Evolutionary conservation across 1,140 invertebrate genomes (phyloP), one percentile per base, ranked within the genome.

Genomic region (Cherax destructor): DNA sequence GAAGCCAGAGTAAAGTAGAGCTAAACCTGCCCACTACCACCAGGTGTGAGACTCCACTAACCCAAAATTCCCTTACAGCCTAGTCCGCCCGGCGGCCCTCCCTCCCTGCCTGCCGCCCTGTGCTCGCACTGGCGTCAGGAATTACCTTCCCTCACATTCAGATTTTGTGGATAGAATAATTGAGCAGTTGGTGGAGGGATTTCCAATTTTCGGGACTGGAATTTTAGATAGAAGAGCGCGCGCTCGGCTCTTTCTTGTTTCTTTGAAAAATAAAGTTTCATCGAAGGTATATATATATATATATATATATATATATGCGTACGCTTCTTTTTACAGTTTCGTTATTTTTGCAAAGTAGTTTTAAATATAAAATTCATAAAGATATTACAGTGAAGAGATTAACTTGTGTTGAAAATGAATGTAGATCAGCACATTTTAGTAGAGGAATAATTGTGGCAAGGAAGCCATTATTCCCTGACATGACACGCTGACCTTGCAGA

Each of bases 131-230:
- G 69, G n/a, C n/a, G n/a, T 6, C 69, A 74, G 69, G 69, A 74
- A 74, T 74, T 74, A 74, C 69, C 69, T 74, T 74, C n/a, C 69
- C 69, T 74, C 69, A 30, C 69, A 74, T 74, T 74, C 69, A 74
- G 24, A 74, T 74, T 74, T 30, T 74, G 69, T 21, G 65, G 65
- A 5, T 74, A 74, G 69, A 74, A 74, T 74, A 74, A 74, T 74
- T 74, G 69, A 74, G 21, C 69, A 74, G 69, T 74, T n/a, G 69
- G 24, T n/a, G n/a, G 24, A 65, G 11, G 69, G 69, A 30, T 74
- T 74, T 30, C n/a, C 69, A 74, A 74, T 74, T 74, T 74, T 74
- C 69, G n/a, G 69, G 69, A 74, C 69, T 24, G 69, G n/a, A 74
- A 74, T 74, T 74, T 30, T 74, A 30, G 69, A 30, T 30, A 41